Conservation (phyloP, 2,888 invertebrate species). For the Aspidapion aeneum region DNA sequence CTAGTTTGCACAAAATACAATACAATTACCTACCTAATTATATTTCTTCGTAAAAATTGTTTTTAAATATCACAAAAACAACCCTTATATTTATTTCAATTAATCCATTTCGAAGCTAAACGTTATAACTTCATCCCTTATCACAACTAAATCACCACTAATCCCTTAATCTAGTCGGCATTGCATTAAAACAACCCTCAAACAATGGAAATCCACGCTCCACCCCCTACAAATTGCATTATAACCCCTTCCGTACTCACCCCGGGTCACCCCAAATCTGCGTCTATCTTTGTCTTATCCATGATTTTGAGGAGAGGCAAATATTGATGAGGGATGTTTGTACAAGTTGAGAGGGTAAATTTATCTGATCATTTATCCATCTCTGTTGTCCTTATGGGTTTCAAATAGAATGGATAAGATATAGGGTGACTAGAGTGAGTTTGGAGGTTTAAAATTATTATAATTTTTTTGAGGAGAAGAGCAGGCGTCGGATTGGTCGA, state of each 20-base stretch:
- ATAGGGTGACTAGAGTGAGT: not conserved
- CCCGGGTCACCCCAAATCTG: not conserved
- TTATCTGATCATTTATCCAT: no score
- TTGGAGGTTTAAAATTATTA: not conserved
- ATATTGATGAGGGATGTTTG: no score
- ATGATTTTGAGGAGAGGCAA: not conserved
- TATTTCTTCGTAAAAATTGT: no score
- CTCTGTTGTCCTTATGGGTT: no score
- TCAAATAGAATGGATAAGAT: not conserved
- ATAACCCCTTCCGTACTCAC: not conserved
- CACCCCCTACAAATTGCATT: not conserved
- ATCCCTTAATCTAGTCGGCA: not conserved
- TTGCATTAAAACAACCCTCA: not conserved
- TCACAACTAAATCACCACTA: not conserved
- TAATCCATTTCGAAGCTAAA: no score
- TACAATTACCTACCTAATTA: no score
- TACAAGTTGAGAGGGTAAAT: no score
- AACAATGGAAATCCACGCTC: not conserved
- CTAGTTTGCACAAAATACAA: no score
- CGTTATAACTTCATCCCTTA: not conserved
- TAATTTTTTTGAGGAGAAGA: not conserved
- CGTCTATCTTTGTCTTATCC: not conserved
- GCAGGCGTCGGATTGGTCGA: constrained; percentile 20
- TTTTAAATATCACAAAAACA: no score
- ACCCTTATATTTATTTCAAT: not conserved